Conservation (phyloP, 2,113 vertebrate species). For the Rhipidura dahli region DNA sequence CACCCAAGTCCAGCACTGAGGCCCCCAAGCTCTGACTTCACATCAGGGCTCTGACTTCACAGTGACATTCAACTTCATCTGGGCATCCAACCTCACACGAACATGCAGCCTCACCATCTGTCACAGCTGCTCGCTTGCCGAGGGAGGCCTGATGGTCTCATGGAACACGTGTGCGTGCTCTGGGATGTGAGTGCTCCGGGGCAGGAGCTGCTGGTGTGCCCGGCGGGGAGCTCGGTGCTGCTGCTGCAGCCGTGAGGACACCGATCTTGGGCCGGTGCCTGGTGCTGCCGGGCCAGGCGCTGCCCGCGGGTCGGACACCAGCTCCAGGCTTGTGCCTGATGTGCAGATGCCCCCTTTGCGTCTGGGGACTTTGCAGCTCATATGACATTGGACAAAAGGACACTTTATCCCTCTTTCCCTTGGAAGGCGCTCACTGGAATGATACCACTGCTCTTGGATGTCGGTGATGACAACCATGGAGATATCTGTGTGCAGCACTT, state of each 20-base stretch:
- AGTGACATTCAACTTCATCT: accelerated
- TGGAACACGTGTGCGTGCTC: accelerated
- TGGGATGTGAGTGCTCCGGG: accelerated
- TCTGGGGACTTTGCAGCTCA: neutral
- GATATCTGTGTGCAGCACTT: accelerated
- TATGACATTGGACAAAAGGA: neutral
- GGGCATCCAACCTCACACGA: accelerated
- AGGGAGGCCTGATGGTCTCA: accelerated
- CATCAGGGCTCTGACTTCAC: neutral
- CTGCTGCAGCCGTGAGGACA: neutral
- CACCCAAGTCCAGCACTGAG: accelerated
- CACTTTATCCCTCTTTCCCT: no score
- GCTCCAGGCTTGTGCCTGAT: accelerated
- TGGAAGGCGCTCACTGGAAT: accelerated
- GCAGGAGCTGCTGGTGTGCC: neutral
- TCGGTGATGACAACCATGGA: accelerated
- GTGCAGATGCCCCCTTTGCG: accelerated
- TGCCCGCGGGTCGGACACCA: accelerated
- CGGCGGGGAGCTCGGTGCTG: accelerated
- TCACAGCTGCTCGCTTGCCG: accelerated
- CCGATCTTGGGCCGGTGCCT: accelerated
- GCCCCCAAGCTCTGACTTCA: accelerated
- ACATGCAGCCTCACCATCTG: no score
- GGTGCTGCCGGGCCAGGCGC: neutral
- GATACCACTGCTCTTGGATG: accelerated